Evolutionary conservation across 1,140 invertebrate species (phyloP).

Genomic region (Caenorhabditis latens): DNA sequence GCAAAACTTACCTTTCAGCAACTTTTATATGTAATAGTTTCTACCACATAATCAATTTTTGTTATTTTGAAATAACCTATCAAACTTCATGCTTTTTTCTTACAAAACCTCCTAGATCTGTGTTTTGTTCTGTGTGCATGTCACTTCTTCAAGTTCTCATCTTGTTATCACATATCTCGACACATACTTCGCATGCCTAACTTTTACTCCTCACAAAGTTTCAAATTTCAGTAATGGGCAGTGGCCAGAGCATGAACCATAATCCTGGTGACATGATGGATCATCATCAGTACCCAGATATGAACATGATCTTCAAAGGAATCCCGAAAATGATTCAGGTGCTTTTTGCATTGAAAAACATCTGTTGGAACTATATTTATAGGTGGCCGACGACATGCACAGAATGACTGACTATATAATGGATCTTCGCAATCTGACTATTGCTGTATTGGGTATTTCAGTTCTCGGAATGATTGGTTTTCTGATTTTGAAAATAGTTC

Average conservation of each 20-base stretch:
- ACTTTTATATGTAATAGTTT: too few species aligned
- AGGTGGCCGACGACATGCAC: slow-evolving; percentile 74
- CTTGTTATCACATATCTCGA: background rate
- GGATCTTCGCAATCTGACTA: slow-evolving; percentile 71
- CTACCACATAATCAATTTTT: too few species aligned
- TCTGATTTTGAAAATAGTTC: slow-evolving; percentile 43
- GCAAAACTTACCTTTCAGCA: too few species aligned
- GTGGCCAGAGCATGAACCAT: slow-evolving; percentile 50
- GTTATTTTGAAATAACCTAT: too few species aligned
- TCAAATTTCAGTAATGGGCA: slow-evolving; percentile 51
- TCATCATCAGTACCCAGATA: slow-evolving; percentile 64
- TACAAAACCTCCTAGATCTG: too few species aligned
- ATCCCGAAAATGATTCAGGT: slow-evolving; percentile 73
- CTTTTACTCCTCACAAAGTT: background rate
- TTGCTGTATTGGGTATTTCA: slow-evolving; percentile 62
- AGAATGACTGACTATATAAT: slow-evolving; percentile 72
- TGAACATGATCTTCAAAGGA: slow-evolving; percentile 70
- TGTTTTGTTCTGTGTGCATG: too few species aligned
- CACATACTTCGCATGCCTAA: background rate
- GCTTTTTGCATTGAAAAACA: background rate
- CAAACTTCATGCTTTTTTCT: too few species aligned
- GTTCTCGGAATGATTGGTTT: slow-evolving; percentile 49
- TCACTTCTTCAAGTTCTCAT: too few species aligned
- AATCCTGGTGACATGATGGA: slow-evolving; percentile 60
- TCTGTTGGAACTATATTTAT: background rate